Base-by-base conservation (phyloP, 2,797 vertebrate species). In the Epinephelus coioides region DNA sequence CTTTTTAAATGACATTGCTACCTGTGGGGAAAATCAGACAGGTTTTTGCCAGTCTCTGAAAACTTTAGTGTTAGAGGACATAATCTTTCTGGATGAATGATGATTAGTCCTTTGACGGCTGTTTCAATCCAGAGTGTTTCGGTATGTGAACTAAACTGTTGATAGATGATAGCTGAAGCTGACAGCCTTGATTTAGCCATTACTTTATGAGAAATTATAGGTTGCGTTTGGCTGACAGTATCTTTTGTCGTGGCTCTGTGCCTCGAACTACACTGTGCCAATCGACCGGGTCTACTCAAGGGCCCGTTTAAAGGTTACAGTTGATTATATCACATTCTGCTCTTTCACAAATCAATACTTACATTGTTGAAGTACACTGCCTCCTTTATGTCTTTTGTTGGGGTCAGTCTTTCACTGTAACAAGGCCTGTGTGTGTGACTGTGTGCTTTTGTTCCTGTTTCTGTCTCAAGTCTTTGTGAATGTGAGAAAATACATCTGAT, bases 291-390 rank as follows among this genome's bases (percentile, higher is more conserved):
- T 86, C 74, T 49, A 71, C 88, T 91, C 66, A 55, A 86, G 84
- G 84, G 83, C 81, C 69, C 19, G 13, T 86, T 93, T 90, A 93
- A 92, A 94, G 85, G 89, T 91, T 88, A 86, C 54, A 86, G 87
- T 92, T 86, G 82, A 86, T 92, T 88, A 79, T 84, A 86, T 91
- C 65, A 86, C 88, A 87, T 89, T 91, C 67, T 69, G 82, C 78
- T 76, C 82, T 83, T 88, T 91, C 73, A 73, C 57, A 82, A 83
- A 89, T 92, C 92, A 94, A 90, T 94, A 85, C 79, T 78, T 75
- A 66, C 69, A 88, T 90, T 94, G 90, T 93, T 84, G 49, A 90
- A 84, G 81, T 65, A 89, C 88, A 91, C 60, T 79, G 76, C 50
- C 21, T 69, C 62, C 54, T 89, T 78, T 83, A 56, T 86, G 74